Evolutionary conservation across 2,888 invertebrate species (phyloP), one percentile per base, ranked within the genome.

Genomic region (Acronicta psi): DNA sequence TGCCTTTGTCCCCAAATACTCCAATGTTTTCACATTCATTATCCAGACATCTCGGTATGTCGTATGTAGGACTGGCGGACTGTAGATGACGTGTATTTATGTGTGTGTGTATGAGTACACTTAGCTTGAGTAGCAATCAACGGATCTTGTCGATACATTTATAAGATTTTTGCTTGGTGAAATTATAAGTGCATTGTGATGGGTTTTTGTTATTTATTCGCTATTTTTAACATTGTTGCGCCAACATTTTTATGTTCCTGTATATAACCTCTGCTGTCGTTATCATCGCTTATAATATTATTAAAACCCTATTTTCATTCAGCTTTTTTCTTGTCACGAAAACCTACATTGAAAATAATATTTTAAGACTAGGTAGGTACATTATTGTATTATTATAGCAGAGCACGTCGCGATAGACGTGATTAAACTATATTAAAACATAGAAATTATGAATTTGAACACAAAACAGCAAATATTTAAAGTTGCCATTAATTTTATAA

Each of bases 401-500:
- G 49, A 59, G 42, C 42, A 46, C 16, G 45, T 46, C 59, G 59
- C 54, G 54, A 54, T 59, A 38, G 14, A 20, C 50, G 17, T 59
- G 51, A 67, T 63, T 34, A 41, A 52, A 58, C 63, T 57, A 57
- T 40, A 40, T 43, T 16, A 45, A 20, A 46, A 50, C 10, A 6
- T 7, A 63, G 52, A 64, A 38, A 45, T 38, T 20, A 40, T 55
- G 41, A 69, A 69, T 36, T 60, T 49, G 52, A 45, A 49, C 47
- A 23, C 49, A 31, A 47, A 65, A 53, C 14, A 49, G 34, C 40
- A 13, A 41, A 53, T 70, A 69, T 56, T 60, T 59, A 60, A 49
- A 42, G 56, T 53, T 46, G 14, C 61, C 67, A 60, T 69, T 69
- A 71, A 71, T 66, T 52, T 38, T 42, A 53, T 56, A 66, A 66